Evolutionary conservation across 2,113 vertebrate genomes (phyloP).

Genomic region (Ginglymostoma cirratum): DNA sequence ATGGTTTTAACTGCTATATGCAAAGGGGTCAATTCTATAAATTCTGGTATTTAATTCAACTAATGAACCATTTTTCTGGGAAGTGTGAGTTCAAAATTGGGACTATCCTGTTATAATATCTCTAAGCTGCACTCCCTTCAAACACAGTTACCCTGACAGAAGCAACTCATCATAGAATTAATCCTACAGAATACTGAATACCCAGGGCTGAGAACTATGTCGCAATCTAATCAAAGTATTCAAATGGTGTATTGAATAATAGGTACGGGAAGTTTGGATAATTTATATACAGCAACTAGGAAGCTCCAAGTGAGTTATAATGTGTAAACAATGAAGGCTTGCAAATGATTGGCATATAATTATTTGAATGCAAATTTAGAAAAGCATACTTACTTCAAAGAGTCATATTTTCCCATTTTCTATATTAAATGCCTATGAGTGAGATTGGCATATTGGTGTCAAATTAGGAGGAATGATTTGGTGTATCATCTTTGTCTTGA

Average conservation of each 20-base stretch:
- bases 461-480: not conserved
- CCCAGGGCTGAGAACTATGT: not conserved
- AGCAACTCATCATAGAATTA: not conserved
- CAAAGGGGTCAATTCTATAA: not conserved
- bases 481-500: not conserved
- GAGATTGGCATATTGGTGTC: not conserved
- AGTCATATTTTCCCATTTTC: not conserved
- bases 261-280: not conserved
- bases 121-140: not conserved
- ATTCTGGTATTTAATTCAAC: not conserved
- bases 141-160: not conserved
- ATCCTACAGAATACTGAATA: not conserved
- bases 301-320: not conserved
- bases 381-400: not conserved
- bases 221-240: not conserved
- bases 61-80: not conserved
- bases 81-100: not conserved
- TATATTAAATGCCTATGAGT: not conserved
- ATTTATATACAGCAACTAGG: not conserved
- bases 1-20: not conserved
- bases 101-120: not conserved
- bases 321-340: not conserved
- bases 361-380: not conserved
- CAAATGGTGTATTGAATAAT: not conserved
- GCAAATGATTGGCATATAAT: constrained; percentile 3